A percentile compares a stretch with the other conserved stretches of the same genome.
Conservation (phyloP, 2,113 vertebrate species). For the Periophthalmodon schlosseri region DNA sequence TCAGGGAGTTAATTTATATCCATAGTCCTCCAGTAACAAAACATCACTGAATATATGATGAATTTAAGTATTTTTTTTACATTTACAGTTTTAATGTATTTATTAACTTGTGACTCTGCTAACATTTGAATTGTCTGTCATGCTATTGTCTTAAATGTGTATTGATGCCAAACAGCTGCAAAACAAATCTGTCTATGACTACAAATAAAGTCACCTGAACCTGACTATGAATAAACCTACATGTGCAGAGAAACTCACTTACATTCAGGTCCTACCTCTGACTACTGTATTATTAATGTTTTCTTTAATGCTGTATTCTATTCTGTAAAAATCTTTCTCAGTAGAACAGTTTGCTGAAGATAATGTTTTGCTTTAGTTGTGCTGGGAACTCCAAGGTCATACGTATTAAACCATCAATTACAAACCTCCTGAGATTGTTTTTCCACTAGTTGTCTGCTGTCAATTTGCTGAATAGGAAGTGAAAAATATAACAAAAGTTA, state of each 20-base stretch:
- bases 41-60: no score
- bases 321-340: neutral
- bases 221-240: no score
- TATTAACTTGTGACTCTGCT: no score
- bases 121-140: no score
- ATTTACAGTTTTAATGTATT: no score
- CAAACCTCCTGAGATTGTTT: neutral
- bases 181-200: no score
- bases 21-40: no score
- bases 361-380: neutral
- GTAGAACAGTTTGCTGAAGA: neutral
- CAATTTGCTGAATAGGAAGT: constrained; percentile 27
- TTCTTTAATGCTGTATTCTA: neutral
- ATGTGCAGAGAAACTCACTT: neutral
- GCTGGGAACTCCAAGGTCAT: constrained; percentile 4
- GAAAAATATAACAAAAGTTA: constrained; percentile 49
- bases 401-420: neutral
- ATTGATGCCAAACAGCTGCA: no score
- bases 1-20: no score
- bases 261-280: neutral
- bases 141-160: no score
- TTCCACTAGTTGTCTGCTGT: constrained; percentile 13
- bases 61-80: no score
- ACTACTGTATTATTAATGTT: neutral
- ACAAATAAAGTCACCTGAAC: no score